phyloP scores from a whole-genome alignment of 2,888 invertebrate genomes.

The Leucania comma region DNA sequence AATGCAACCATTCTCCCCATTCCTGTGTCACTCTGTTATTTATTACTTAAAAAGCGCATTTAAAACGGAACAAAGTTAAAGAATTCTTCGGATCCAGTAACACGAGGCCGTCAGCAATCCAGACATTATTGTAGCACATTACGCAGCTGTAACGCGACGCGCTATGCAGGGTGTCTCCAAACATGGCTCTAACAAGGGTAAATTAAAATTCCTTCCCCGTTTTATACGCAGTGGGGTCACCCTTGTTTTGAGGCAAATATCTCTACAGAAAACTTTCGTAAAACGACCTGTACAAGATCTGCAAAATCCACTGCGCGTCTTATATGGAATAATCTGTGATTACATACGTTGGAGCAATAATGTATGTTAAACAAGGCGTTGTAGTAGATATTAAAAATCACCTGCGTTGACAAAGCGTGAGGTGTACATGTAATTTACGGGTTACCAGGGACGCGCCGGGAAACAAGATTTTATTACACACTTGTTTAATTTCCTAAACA shows the following conservation, averaged over 20 bases:
- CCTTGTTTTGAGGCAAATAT: conserved; percentile 66
- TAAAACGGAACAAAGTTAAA: conserved; percentile 57
- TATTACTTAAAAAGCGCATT: conserved; percentile 50
- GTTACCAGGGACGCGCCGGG: conserved; percentile 70
- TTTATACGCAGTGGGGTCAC: conserved; percentile 75
- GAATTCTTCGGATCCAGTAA: conserved; percentile 56
- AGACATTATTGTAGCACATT: conserved; percentile 69
- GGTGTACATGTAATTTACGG: conserved; percentile 74
- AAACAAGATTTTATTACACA: conserved; percentile 79
- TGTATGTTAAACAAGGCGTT: conserved; percentile 16
- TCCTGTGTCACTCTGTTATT: conserved; percentile 31
- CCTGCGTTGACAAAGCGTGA: conserved; percentile 65
- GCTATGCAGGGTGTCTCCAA: conserved; percentile 65
- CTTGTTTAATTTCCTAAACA: conserved; percentile 79
- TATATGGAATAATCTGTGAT: neutral
- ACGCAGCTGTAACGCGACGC: conserved; percentile 63
- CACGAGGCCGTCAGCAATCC: conserved; percentile 50
- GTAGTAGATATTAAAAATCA: conserved; percentile 18
- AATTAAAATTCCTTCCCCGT: conserved; percentile 85
- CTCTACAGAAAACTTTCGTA: conserved; percentile 35
- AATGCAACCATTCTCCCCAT: conserved; percentile 17
- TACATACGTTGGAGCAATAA: neutral
- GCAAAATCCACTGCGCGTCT: conserved; percentile 19
- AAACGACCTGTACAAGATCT: neutral
- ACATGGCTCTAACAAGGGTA: conserved; percentile 82